Base-by-base conservation (phyloP, 2,113 vertebrate genomes). In the Trinectes maculatus region DNA sequence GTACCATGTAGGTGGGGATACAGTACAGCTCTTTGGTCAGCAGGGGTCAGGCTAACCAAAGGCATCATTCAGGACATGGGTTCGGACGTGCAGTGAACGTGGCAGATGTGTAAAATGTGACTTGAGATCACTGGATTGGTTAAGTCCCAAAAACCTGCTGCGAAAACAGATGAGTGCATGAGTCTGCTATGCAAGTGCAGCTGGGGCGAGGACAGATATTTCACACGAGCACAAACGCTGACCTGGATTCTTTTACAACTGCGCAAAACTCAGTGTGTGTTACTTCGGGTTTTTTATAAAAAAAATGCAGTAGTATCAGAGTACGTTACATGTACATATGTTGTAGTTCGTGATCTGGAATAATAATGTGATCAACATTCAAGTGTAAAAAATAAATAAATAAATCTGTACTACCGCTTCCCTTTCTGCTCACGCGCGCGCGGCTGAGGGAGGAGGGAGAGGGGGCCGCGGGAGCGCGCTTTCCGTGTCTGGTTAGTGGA, bases 401-500 rank as follows among this genome's bases (percentile, higher is more conserved):
- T 9, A 25, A 40, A n/a, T 46, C 26, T n/a, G 42, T n/a, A 44
- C 49, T 51, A 18, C 65, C 34, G 39, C 74, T 84, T 79, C 62
- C 60, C 37, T 63, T 49, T 64, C 31, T 68, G 22, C 26, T 44
- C 89, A 84, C 76, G 47, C 63, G 40, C 85, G 91, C 89, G 89
- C 79, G 43, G 24, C 3, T 0, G n/a, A 72, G 53, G 49, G 52
- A 72, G 47, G 11, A 28, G 18, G 33, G 49, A 18, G 53, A 28
- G 52, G 54, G 60, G 69, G 79, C 13, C 33, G 54, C 89, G 89
- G 76, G 89, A 56, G 49, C 88, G 92, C 89, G 91, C 90, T 82
- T 90, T 90, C 85, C 90, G 91, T 82, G 83, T 90, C 86, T 90
- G 90, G 77, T 86, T 88, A 81, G 86, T 61, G 84, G 85, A 89